phyloP scores from a whole-genome alignment of 2,113 vertebrate genomes.

The Gymnobelideus leadbeateri region DNA sequence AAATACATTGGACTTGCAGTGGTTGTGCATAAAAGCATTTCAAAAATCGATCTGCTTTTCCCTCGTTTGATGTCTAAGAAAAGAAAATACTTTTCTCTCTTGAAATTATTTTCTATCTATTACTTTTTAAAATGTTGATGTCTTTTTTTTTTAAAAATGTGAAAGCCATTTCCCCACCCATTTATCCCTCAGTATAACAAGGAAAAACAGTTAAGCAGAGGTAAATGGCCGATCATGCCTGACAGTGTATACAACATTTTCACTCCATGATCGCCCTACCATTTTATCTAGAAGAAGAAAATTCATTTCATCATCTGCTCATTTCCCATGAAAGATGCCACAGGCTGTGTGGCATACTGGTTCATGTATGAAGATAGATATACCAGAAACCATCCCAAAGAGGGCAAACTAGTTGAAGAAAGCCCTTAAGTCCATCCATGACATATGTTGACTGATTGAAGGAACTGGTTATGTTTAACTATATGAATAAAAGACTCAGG shows the following conservation, averaged over 20 bases:
- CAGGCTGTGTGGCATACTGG: slow-evolving; percentile 79
- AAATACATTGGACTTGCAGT: background rate
- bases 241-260: background rate
- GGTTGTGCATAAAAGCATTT: slow-evolving; percentile 23
- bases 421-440: background rate
- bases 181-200: background rate
- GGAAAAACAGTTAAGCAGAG: background rate
- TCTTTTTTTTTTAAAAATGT: background rate
- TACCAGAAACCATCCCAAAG: background rate
- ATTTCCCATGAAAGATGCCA: slow-evolving; percentile 61
- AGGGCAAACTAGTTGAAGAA: background rate
- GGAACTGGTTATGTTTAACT: background rate
- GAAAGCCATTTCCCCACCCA: background rate
- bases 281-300: background rate
- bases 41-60: background rate
- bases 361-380: background rate
- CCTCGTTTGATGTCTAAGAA: slow-evolving; percentile 11
- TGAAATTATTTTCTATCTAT: background rate
- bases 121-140: background rate
- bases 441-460: background rate
- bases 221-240: background rate
- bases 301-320: background rate
- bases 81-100: background rate
- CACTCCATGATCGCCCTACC: background rate
- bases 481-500: background rate